Evolutionary conservation across 2,113 vertebrate species (phyloP).

Genomic region (Corythornis cristatus): DNA sequence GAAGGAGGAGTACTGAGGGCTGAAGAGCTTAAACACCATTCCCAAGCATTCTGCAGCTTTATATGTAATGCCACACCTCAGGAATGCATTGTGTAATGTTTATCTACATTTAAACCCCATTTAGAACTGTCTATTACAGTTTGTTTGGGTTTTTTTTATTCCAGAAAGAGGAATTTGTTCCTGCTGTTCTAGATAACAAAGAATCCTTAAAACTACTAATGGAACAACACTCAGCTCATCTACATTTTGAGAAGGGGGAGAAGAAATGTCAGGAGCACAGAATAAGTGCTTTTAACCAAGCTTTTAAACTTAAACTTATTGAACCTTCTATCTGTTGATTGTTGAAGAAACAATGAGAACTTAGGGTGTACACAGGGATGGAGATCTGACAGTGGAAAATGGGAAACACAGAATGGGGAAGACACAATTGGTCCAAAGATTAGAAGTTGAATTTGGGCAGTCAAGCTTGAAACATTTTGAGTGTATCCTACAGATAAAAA

Average conservation of each 20-base stretch:
- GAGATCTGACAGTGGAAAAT: not conserved
- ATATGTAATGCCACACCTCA: not conserved
- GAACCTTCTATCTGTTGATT: not conserved
- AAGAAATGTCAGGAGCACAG: not conserved
- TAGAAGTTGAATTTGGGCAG: not conserved
- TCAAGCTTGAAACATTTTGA: not conserved
- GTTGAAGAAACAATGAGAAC: not conserved
- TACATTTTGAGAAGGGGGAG: not conserved
- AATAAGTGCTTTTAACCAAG: not conserved
- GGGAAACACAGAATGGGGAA: not conserved
- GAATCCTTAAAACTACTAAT: not conserved
- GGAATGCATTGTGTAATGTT: conserved; percentile 5
- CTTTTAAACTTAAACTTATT: not conserved
- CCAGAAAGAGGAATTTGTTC: not conserved
- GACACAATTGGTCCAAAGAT: accelerated
- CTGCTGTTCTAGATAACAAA: not conserved
- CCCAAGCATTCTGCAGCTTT: not conserved
- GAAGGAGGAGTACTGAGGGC: not conserved
- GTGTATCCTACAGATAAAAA: not conserved
- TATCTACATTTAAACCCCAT: conserved; percentile 30
- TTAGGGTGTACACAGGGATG: not conserved
- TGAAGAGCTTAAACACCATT: conserved; percentile 21
- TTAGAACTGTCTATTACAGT: conserved; percentile 5
- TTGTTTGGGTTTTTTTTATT: no score
- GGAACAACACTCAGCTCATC: not conserved